These are phyloP conservation scores for Nyctibius grandis DNA, from an alignment of 2,797 vertebrate genomes.

Conservation along the genomic window DNA sequence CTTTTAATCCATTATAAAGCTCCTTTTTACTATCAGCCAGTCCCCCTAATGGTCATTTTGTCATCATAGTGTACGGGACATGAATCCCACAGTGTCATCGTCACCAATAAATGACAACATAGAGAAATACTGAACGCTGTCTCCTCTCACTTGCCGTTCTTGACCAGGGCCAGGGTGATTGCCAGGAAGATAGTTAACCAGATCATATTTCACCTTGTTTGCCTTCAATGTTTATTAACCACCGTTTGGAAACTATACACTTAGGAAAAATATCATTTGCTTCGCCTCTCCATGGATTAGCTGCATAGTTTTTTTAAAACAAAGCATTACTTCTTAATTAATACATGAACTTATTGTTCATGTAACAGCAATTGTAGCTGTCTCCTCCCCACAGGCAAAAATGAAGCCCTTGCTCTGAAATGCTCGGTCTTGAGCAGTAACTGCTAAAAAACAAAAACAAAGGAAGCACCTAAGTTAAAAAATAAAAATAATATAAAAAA, in stretches of 20 bases:
- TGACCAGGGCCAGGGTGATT: neutral
- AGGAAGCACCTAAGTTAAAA: neutral
- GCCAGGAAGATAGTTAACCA: neutral
- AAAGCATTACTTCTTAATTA: neutral
- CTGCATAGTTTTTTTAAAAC: neutral
- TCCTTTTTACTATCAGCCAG: neutral
- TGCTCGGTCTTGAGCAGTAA: neutral
- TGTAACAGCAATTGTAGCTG: neutral
- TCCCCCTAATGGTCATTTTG: neutral
- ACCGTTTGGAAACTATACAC: neutral
- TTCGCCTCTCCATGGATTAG: neutral
- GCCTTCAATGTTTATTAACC: neutral
- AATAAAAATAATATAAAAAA: neutral
- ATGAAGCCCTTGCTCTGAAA: neutral
- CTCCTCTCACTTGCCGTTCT: slow-evolving; percentile 30
- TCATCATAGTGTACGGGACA: neutral
- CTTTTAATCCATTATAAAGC: neutral
- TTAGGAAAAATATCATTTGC: neutral
- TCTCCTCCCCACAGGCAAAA: neutral
- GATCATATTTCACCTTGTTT: neutral
- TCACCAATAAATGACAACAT: slow-evolving; percentile 37
- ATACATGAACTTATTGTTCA: neutral
- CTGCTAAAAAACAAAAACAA: neutral
- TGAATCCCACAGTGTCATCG: neutral
- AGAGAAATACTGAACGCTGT: neutral